Evolutionary conservation across 2,888 invertebrate species (phyloP).

Genomic region (Sinhomidia bicolor): DNA sequence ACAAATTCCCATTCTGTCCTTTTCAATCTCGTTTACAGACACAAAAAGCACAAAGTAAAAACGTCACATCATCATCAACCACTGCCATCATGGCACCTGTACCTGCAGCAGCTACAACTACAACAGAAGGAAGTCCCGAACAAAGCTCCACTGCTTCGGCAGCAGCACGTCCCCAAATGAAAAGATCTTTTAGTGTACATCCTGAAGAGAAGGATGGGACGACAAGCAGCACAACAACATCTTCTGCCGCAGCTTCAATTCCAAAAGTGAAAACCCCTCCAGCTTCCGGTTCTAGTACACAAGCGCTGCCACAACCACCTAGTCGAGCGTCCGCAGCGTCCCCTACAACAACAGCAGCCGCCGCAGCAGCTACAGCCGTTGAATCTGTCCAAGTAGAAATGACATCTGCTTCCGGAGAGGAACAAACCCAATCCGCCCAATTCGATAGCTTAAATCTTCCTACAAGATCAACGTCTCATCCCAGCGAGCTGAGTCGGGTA

Average conservation of each 20-base stretch:
- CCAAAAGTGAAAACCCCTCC: slow-evolving; percentile 32
- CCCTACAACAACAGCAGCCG: slow-evolving; percentile 14
- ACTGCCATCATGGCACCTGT: slow-evolving; percentile 27
- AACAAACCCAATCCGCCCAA: slow-evolving; percentile 71
- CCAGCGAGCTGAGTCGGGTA: slow-evolving; percentile 79
- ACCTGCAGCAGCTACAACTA: slow-evolving; percentile 43
- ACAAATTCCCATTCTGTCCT: background rate
- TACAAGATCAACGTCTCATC: slow-evolving; percentile 78
- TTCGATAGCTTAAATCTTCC: slow-evolving; percentile 76
- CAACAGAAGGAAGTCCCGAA: slow-evolving; percentile 41
- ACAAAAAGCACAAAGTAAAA: slow-evolving; percentile 64
- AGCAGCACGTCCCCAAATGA: slow-evolving; percentile 65
- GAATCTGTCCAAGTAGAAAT: slow-evolving; percentile 56
- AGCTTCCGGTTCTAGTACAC: slow-evolving; percentile 20
- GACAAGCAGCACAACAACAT: slow-evolving; percentile 29
- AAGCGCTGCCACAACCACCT: slow-evolving; percentile 10
- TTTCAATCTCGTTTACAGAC: slow-evolving; percentile 17
- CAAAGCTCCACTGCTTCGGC: slow-evolving; percentile 18
- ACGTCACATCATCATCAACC: slow-evolving; percentile 53
- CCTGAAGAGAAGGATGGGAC: slow-evolving; percentile 64
- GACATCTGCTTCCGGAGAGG: slow-evolving; percentile 25
- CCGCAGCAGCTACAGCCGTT: slow-evolving; percentile 33
- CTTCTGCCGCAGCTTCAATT: slow-evolving; percentile 19
- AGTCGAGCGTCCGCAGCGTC: slow-evolving; percentile 12
- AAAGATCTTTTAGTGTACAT: slow-evolving; percentile 72